Evolutionary conservation across 1,140 invertebrate species (phyloP), one percentile per base, ranked within the genome.

Genomic region (Ceratoteleas bidentatus): DNA sequence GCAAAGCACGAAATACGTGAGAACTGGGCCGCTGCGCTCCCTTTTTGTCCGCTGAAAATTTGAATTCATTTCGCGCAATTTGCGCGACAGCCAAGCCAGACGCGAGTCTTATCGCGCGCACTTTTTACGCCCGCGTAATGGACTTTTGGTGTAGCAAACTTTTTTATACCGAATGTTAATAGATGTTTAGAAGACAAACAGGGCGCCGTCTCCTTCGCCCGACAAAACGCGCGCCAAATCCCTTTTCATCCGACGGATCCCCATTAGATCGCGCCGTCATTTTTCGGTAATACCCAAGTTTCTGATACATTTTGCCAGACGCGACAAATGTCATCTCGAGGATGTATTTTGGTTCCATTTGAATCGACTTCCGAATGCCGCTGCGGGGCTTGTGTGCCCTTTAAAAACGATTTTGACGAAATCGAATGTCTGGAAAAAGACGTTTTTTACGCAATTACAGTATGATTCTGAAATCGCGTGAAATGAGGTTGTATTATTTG

Each of bases 1-100:
- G 53, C 43, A 62, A 77, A 77, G 60, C 58, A n/a, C n/a, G n/a
- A 75, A 75, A 66, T 75, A 57, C 0, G 34, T n/a, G 34, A 36
- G 9, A 36, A n/a, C n/a, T n/a, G n/a, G n/a, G n/a, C 9, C 34
- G 34, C 34, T 36, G n/a, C n/a, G n/a, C n/a, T 36, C 9, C 9
- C 34, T 36, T 36, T 36, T 36, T 9, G 5, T 36, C 5, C 24
- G 33, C 60, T n/a, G 50, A 65, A 43, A 79, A 79, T 79, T 72
- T 79, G 76, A 79, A 79, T 79, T 61, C 75, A 79, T 79, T 79
- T 79, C 66, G 58, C 45, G 52, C 66, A 70, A 78, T 78, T 70
- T 70, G 50, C 65, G 60, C 66, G 58, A 70, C 75, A 78, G 47
- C 38, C 54, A 66, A 64, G 56, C 34, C 50, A 64, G 65, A 58